Evolutionary conservation across 1,140 invertebrate genomes (phyloP).

Genomic region (Zaprionus kolodkinae): DNA sequence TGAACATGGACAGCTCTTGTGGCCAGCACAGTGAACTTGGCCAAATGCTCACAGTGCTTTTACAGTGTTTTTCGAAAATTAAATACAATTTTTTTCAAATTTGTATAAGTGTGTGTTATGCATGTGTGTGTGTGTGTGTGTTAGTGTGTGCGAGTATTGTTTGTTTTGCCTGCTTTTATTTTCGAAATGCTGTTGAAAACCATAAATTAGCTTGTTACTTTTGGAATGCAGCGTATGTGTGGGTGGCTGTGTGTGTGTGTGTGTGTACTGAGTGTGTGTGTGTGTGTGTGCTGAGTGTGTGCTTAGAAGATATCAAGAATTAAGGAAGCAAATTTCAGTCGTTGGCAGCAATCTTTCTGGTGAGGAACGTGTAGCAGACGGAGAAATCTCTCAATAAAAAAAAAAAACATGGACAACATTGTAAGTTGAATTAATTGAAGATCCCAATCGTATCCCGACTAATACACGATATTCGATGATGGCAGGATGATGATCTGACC

Average conservation of each 20-base stretch:
- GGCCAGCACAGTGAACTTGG: conserved; percentile 64
- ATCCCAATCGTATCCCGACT: not conserved
- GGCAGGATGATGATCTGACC: conserved; percentile 87
- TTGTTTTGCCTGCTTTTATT: conserved; percentile 69
- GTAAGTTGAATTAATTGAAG: conserved; percentile 34
- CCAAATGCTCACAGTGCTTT: conserved; percentile 59
- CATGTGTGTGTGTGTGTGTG: not conserved
- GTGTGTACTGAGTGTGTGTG: conserved; percentile 26
- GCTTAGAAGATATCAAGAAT: conserved; percentile 44
- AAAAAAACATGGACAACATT: conserved; percentile 64
- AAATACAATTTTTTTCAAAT: conserved; percentile 55
- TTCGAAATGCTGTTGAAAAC: conserved; percentile 77
- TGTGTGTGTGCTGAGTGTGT: conserved; percentile 23
- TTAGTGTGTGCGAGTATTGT: conserved; percentile 45
- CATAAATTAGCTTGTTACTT: conserved; percentile 83
- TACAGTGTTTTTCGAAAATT: conserved; percentile 79
- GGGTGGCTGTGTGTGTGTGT: conserved; percentile 15
- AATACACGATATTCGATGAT: not conserved
- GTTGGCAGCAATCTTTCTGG: conserved; percentile 70
- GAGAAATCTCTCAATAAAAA: conserved; percentile 42
- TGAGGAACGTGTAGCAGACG: conserved; percentile 61
- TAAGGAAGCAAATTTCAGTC: conserved; percentile 69
- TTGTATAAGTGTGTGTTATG: conserved; percentile 2
- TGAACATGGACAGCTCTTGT: conserved; percentile 46
- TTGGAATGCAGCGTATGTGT: conserved; percentile 66